A percentile compares a stretch with the other conserved stretches of the same genome.
These are phyloP conservation scores for Lamellibrachia luymesi DNA, from an alignment of 1,140 invertebrate species.

Conservation along the genomic window DNA sequence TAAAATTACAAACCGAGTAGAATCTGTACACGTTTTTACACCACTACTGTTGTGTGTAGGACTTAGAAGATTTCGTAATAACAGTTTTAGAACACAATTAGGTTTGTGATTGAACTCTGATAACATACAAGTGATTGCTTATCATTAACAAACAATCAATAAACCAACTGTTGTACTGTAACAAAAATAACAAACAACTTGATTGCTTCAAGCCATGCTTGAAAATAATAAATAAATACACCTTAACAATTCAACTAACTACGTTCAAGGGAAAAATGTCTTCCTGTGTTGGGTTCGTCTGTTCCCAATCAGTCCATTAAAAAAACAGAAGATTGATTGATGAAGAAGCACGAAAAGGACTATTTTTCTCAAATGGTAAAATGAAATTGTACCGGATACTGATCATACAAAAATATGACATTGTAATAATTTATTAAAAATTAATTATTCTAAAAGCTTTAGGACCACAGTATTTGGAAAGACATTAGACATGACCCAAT, in stretches of 20 bases:
- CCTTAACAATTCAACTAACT: neutral
- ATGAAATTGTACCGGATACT: neutral
- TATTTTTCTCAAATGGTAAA: neutral
- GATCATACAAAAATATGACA: neutral
- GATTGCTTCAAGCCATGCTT: slow-evolving; percentile 4
- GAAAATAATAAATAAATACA: slow-evolving; percentile 6
- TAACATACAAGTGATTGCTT: neutral
- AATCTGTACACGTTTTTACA: neutral
- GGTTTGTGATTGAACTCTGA: neutral
- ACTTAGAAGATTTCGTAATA: neutral
- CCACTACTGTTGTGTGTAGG: neutral
- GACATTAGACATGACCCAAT: neutral
- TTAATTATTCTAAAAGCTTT: neutral
- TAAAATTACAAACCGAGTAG: neutral
- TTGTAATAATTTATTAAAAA: neutral
- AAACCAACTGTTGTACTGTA: neutral
- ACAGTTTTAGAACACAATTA: neutral
- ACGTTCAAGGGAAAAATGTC: neutral
- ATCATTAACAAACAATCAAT: neutral
- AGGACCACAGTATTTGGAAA: neutral
- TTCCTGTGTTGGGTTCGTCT: neutral
- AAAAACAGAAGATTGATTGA: neutral
- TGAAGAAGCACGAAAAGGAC: neutral
- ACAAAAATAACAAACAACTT: slow-evolving; percentile 1
- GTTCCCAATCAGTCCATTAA: neutral